phyloP scores from a whole-genome alignment of 2,113 vertebrate species.

The Forbesichthys agassizii region DNA sequence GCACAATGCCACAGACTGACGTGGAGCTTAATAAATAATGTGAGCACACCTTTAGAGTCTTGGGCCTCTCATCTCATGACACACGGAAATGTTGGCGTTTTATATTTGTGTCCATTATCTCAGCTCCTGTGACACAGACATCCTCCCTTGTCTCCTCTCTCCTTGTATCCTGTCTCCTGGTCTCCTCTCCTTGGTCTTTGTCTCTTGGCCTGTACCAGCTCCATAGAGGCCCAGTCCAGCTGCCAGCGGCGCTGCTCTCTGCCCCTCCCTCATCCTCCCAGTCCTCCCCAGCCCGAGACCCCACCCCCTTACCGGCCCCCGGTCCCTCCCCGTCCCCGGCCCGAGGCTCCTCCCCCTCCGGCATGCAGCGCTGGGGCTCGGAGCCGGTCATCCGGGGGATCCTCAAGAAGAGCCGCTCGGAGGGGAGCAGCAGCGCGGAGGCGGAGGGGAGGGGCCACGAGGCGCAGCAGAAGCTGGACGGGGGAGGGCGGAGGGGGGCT shows the following conservation, averaged over 20 bases:
- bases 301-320: constrained; percentile 58
- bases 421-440: constrained; percentile 25
- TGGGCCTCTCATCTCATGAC: too few species aligned
- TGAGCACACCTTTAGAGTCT: too few species aligned
- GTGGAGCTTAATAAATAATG: too few species aligned
- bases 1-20: too few species aligned
- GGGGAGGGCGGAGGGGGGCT: constrained; percentile 12
- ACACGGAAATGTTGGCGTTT: too few species aligned
- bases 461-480: background rate
- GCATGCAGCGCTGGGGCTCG: constrained; percentile 27
- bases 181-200: too few species aligned
- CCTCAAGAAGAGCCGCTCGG: constrained; percentile 71
- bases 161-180: too few species aligned
- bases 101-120: too few species aligned
- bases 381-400: constrained; percentile 70
- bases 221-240: constrained; percentile 70
- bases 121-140: too few species aligned
- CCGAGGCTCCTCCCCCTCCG: background rate
- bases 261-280: constrained; percentile 69
- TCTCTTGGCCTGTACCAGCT: constrained; percentile 46
- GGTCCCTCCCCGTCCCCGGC: constrained; percentile 15
- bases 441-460: constrained; percentile 4
- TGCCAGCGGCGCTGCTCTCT: constrained; percentile 67
- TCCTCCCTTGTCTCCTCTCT: too few species aligned
- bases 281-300: constrained; percentile 30